Percentiles rank a stretch among this genome's conserved stretches.
phyloP scores from a whole-genome alignment of 37 sponge, comb jelly and placozoan species.

The Dysidea cf. avara region DNA sequence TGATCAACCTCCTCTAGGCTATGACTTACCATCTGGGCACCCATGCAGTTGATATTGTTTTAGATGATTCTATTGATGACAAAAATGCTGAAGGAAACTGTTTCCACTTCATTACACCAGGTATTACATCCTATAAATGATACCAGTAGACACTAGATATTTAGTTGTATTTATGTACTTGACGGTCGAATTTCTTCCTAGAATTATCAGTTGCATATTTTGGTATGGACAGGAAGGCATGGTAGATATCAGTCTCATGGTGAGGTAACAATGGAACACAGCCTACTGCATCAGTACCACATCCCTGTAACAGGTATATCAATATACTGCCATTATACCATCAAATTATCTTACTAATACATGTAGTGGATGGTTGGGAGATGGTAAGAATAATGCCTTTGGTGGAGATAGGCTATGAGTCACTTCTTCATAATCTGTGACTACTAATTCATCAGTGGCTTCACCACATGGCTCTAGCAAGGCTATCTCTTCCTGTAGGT shows the following conservation, averaged over 20 bases:
- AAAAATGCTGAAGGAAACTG: slow-evolving; percentile 49
- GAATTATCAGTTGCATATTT: slow-evolving; percentile 23
- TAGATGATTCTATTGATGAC: slow-evolving; percentile 17
- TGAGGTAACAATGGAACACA: slow-evolving; percentile 30
- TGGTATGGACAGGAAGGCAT: slow-evolving; percentile 41
- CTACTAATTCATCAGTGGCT: neutral
- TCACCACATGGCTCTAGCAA: too few relatives aligned
- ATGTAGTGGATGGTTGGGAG: slow-evolving; percentile 17
- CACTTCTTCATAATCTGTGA: too few relatives aligned
- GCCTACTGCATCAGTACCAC: slow-evolving; percentile 12
- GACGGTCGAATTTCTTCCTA: slow-evolving; percentile 28
- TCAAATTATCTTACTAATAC: slow-evolving; percentile 32
- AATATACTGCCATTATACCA: neutral
- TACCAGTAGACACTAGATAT: too few relatives aligned
- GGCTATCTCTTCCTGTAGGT: slow-evolving; percentile 1
- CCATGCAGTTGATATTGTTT: too few relatives aligned
- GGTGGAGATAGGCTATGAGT: too few relatives aligned
- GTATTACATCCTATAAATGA: slow-evolving; percentile 39
- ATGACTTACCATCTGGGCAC: too few relatives aligned
- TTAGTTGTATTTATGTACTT: slow-evolving; percentile 12
- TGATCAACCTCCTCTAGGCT: too few relatives aligned
- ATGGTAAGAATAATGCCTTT: too few relatives aligned
- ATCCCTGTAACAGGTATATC: neutral
- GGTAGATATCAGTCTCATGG: slow-evolving; percentile 42
- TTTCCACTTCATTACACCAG: slow-evolving; percentile 65